Conservation (phyloP, 2,113 vertebrate genomes). For the Sapayoa aenigma region DNA sequence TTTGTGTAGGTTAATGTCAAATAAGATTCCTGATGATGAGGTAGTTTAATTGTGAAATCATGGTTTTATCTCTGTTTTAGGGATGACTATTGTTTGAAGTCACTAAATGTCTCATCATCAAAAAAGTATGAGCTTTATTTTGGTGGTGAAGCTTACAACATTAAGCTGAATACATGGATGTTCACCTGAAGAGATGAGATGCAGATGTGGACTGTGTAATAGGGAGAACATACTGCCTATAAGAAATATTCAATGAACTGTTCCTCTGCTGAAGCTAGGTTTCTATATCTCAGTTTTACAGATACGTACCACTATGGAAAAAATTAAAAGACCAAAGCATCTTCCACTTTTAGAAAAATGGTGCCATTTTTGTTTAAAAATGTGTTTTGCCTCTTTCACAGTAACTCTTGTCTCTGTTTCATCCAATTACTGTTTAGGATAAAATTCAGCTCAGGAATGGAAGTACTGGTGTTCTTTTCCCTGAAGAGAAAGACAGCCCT, state of each 20-base stretch:
- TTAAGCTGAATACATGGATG: not conserved
- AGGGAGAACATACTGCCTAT: not conserved
- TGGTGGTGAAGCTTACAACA: not conserved
- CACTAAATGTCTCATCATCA: accelerated
- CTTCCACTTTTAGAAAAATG: not conserved
- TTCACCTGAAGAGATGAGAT: not conserved
- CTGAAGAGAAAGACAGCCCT: too few relatives aligned
- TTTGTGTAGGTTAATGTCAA: not conserved
- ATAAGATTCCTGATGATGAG: not conserved
- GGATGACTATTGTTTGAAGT: not conserved
- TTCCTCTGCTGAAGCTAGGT: not conserved
- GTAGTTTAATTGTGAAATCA: not conserved
- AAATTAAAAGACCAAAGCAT: not conserved
- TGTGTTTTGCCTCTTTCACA: too few relatives aligned
- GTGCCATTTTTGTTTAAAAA: too few relatives aligned
- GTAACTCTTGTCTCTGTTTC: too few relatives aligned
- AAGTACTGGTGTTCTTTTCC: too few relatives aligned
- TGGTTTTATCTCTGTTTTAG: not conserved
- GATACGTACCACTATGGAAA: not conserved
- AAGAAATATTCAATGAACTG: not conserved
- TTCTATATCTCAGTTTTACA: not conserved
- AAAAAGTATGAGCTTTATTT: not conserved
- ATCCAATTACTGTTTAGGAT: too few relatives aligned
- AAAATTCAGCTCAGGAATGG: too few relatives aligned
- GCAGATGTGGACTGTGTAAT: not conserved